Evolutionary conservation across 1,140 invertebrate genomes (phyloP).

Genomic region (Nylanderia fulva): DNA sequence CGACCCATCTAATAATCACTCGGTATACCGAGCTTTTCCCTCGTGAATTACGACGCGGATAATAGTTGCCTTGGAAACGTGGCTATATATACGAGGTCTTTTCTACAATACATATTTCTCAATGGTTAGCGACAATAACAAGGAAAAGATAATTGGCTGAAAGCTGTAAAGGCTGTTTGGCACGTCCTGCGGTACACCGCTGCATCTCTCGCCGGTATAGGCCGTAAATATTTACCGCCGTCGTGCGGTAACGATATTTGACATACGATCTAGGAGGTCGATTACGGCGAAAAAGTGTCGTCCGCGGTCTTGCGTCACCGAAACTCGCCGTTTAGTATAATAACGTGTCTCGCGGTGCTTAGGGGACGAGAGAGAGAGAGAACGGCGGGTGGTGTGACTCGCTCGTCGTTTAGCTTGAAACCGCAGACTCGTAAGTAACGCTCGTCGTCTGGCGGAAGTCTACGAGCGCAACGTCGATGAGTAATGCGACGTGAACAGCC

Average conservation of each 20-base stretch:
- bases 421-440: conserved; percentile 79
- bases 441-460: conserved; percentile 77
- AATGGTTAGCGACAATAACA: conserved; percentile 23
- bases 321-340: conserved; percentile 37
- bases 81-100: neutral
- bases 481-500: conserved; percentile 76
- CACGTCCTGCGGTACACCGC: conserved; percentile 62
- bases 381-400: conserved; percentile 16
- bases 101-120: conserved; percentile 2
- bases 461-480: conserved; percentile 71
- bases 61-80: neutral
- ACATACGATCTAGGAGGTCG: conserved; percentile 62
- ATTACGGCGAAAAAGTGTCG: conserved; percentile 36
- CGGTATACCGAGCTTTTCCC: neutral
- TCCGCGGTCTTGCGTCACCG: conserved; percentile 36
- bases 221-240: conserved; percentile 66
- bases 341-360: conserved; percentile 38
- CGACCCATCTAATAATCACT: neutral
- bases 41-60: conserved; percentile 1
- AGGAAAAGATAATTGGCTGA: conserved; percentile 24
- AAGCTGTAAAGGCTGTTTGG: conserved; percentile 26
- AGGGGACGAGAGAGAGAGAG: no score
- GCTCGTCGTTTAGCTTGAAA: conserved; percentile 61
- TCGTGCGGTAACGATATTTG: conserved; percentile 63
- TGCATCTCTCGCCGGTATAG: conserved; percentile 20